Evolutionary conservation across 2,113 vertebrate genomes (phyloP), one percentile per base, ranked within the genome.

Genomic region (Arenaria interpres): DNA sequence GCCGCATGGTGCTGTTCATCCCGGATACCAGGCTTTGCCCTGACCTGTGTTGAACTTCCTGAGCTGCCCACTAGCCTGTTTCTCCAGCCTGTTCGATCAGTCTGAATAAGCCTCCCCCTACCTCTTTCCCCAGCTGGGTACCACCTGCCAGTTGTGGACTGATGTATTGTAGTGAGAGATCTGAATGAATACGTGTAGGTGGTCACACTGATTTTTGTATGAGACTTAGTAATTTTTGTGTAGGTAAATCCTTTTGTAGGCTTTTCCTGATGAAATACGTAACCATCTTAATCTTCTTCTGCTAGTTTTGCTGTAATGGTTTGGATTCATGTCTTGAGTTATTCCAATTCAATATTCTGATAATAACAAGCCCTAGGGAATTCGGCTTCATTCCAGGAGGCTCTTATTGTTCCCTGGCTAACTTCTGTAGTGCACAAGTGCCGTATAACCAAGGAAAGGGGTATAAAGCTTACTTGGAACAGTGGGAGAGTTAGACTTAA

Each of bases 71-170:
- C 20, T 21, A 43, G 6, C 20, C 22, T 75, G 15, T 9, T 48
- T 35, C 24, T 66, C 28, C 41, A 74, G 32, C 27, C 23, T 77
- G n/a, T 7, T 63, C 37, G n/a, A 35, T 8, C 21, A 21, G 3
- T 4, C 33, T 12, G 17, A 41, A 10, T 5, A 27, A 74, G 16
- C 28, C 17, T 57, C 15, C 0, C 1, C 18, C 48, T 30, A 4
- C 22, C 30, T 1, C 33, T 33, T 39, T 43, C 13, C 20, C 9
- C 5, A 6, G 1, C 30, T 6, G 21, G 33, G 8, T 9, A 4
- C 25, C 30, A 53, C 25, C 30, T 1, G 0, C 2, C 54, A 32
- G 25, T 1, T 37, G 9, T 1, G 22, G 20, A 43, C 22, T 14
- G 11, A 24, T 2, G 8, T 10, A 10, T 22, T 64, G 10, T 33